Evolutionary conservation across 23 tunicate genomes (phyloP).

Genomic region (Phallusia fumigata): DNA sequence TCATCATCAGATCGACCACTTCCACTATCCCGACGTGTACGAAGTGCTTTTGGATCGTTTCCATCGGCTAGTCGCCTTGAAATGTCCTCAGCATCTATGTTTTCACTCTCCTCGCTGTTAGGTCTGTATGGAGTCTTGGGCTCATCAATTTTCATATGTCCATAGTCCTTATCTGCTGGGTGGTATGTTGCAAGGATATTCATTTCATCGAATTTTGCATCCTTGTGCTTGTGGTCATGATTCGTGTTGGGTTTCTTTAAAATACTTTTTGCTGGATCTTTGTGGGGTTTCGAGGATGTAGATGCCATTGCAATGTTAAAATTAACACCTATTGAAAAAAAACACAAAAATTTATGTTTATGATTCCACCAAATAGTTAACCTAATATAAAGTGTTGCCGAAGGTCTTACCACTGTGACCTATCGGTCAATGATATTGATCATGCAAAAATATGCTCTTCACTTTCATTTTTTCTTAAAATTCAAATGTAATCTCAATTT

Average conservation of each 20-base stretch:
- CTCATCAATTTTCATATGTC: conserved; percentile 99
- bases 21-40: conserved; percentile 38
- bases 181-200: conserved; percentile 90
- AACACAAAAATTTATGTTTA: too few relatives aligned
- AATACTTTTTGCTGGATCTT: conserved; percentile 52
- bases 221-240: conserved; percentile 34
- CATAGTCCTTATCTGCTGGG: conserved; percentile 94
- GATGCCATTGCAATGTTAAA: neutral
- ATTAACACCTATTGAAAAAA: too few relatives aligned
- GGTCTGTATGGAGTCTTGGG: conserved; percentile 93
- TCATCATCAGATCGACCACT: conserved; percentile 39
- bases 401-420: too few relatives aligned
- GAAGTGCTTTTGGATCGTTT: conserved; percentile 14
- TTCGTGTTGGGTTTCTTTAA: conserved; percentile 27
- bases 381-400: too few relatives aligned
- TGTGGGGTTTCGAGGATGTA: conserved; percentile 14
- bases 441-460: too few relatives aligned
- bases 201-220: conserved; percentile 87
- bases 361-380: too few relatives aligned
- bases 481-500: too few relatives aligned
- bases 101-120: conserved; percentile 48
- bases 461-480: too few relatives aligned
- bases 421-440: too few relatives aligned
- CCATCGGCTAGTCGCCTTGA: conserved; percentile 42
- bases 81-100: conserved; percentile 61